Conservation (phyloP, 2,113 vertebrate genomes). For the Notothenia coriiceps region DNA sequence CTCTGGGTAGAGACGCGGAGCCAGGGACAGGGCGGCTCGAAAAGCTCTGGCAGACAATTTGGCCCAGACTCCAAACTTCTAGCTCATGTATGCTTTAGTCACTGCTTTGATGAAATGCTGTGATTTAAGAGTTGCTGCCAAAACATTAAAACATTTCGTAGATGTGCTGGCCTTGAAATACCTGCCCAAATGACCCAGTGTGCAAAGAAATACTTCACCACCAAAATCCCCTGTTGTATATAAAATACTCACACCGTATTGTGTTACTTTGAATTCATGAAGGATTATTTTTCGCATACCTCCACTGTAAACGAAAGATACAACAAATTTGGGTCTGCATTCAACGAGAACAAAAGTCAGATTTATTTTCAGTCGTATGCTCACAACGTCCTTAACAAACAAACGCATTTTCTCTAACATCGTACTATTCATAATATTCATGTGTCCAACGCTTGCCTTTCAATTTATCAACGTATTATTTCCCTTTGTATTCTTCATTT, state of each 20-base stretch:
- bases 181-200: neutral
- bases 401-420: no score
- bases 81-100: neutral
- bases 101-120: neutral
- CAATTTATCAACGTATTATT: no score
- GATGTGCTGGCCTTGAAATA: neutral
- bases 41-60: neutral
- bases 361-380: no score
- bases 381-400: no score
- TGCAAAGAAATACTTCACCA: neutral
- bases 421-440: neutral
- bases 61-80: neutral
- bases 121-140: conserved; percentile 2
- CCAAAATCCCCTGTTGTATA: no score
- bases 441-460: neutral
- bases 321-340: neutral
- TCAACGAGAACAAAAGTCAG: neutral
- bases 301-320: neutral
- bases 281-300: neutral
- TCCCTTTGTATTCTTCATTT: no score
- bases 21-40: conserved; percentile 17
- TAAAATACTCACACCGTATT: no score
- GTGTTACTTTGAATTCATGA: neutral
- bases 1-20: conserved; percentile 20
- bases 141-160: neutral